Conservation (phyloP, 2,797 vertebrate species). For the Phaenicophaeus curvirostris region DNA sequence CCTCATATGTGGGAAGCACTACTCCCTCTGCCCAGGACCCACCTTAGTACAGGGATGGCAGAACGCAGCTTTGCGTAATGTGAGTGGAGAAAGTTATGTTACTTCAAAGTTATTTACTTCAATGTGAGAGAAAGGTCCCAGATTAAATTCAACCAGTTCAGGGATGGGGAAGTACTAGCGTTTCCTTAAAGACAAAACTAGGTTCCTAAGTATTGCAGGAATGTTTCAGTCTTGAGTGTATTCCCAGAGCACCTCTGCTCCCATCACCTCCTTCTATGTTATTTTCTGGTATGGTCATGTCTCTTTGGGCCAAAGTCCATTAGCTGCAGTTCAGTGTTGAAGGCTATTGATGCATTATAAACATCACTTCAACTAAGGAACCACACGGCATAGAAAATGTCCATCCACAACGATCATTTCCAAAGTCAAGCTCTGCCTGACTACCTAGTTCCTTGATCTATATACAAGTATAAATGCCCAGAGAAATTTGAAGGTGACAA, state of each 20-base stretch:
- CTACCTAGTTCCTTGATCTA: not conserved
- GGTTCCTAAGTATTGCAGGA: not conserved
- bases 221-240: not conserved
- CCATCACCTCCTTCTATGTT: not conserved
- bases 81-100: not conserved
- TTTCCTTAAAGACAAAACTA: not conserved
- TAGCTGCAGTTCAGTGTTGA: not conserved
- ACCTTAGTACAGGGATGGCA: not conserved
- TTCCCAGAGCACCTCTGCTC: not conserved
- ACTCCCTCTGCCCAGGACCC: not conserved
- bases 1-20: not conserved
- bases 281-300: not conserved
- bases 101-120: not conserved
- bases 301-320: not conserved
- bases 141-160: not conserved
- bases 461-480: not conserved
- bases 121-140: not conserved
- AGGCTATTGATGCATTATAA: not conserved
- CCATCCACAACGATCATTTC: not conserved
- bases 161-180: not conserved
- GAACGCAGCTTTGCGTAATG: not conserved
- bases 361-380: not conserved
- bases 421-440: not conserved
- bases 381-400: not conserved
- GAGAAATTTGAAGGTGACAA: not conserved